Base-by-base conservation (phyloP, 2,797 vertebrate species). In the Enteromius mattozi region DNA sequence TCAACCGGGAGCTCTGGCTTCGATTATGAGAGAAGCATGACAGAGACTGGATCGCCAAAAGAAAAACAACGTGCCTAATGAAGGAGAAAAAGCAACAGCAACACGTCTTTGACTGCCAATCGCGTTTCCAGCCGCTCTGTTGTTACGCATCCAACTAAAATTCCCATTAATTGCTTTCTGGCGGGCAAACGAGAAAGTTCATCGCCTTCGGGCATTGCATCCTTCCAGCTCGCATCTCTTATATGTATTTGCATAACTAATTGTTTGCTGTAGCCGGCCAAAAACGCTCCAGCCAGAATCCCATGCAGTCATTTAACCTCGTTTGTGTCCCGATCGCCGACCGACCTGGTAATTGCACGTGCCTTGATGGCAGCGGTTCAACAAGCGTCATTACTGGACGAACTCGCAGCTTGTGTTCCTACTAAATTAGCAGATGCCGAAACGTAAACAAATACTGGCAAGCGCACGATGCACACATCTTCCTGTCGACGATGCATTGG, bases 381-480 rank as follows among this genome's bases (percentile, higher is more conserved):
- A 92, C 84, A 84, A 66, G 84, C 86, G 76, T 80, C 69, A 80
- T 80, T 65, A 82, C 87, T 79, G 84, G 74, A 85, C 86, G 82
- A 6, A 49, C 71, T 75, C 81, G 42, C 76, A 78, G 70, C 81
- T 82, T 89, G 91, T 89, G 91, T 88, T 91, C 90, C 86, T 87
- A 88, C 82, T 89, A 80, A 90, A 86, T 88, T 88, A 87, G 37
- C 89, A 85, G 82, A 85, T n/a, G 71, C 84, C 85, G 90, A 84
- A 85, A 88, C 85, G 87, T 87, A 90, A 88, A 88, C 91, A 92
- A 90, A 92, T 84, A 92, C 83, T 92, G 91, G 92, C 92, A 92
- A 24, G 6, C 16, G 27, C 30, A 24, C 9, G 51, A 61, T 61
- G 75, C 75, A 30, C 16, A 56, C 42, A 78, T 78, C 56, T 47